Evolutionary conservation across 2,888 invertebrate species (phyloP), one percentile per base, ranked within the genome.

Genomic region (Orthosia gothica): DNA sequence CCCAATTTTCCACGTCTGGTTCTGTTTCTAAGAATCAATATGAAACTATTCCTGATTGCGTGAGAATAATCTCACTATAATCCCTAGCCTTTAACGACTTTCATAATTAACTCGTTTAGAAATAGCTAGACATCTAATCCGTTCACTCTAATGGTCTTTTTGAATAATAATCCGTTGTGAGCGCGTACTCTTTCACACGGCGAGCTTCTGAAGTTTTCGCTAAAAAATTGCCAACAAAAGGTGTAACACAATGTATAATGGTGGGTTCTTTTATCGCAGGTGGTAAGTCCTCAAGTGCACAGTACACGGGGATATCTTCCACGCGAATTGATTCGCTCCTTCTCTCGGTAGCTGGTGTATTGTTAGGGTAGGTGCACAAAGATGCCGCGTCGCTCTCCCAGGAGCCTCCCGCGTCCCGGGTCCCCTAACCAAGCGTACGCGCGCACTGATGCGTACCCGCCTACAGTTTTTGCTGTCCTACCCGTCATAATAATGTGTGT

Each of bases 251-350:
- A 90, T 88, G 86, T 74, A 85, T 87, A 90, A 90, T 88, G 82
- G 87, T 80, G 78, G 87, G 62, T 64, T 90, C 93, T 94, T 95
- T 95, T 94, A 93, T 93, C 88, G 87, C 94, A 96, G 94, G 95
- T 96, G 95, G 93, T 92, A 92, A 94, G 91, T 91, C 90, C 91
- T 95, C 93, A 96, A 96, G 95, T 96, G 96, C 90, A 89, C 94
- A 94, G 90, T 93, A 92, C 89, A 92, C 92, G 93, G 89, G 90
- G 84, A 84, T 83, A 88, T 89, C 91, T 93, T 94, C 92, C 93
- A 89, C 92, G 91, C 91, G 93, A 92, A 92, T 92, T 89, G 86
- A 74, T 79, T 77, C 74, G 91, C 90, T 90, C 72, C 85, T 78
- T 87, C 67, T 66, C 67, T 88, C 93, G 87, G 94, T 94, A 94